Evolutionary conservation across 2,888 invertebrate species (phyloP).

Genomic region (Sesia bembeciformis): DNA sequence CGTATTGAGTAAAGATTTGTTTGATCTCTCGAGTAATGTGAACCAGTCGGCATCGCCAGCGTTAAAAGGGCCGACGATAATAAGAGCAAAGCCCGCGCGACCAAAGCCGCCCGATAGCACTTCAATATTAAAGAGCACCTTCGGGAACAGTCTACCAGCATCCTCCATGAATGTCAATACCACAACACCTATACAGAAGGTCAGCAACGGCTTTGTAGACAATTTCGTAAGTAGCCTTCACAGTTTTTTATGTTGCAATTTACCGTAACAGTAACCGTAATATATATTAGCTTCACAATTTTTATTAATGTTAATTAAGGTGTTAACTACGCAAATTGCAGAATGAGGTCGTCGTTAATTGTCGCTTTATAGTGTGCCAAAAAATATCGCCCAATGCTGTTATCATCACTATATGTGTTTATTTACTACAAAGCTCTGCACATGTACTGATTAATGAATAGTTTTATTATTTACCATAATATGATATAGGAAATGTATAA

Average conservation of each 20-base stretch:
- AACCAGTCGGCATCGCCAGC: constrained; percentile 53
- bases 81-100: constrained; percentile 77
- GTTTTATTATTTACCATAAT: too few species aligned
- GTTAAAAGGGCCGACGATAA: constrained; percentile 82
- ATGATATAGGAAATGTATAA: too few species aligned
- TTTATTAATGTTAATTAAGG: background rate
- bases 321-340: too few species aligned
- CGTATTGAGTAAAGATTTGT: constrained; percentile 76
- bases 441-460: too few species aligned
- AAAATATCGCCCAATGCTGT: too few species aligned
- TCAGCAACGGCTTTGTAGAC: constrained; percentile 44
- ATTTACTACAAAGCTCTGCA: too few species aligned
- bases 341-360: too few species aligned
- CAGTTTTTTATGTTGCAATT: constrained; percentile 1
- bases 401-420: too few species aligned
- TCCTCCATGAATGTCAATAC: constrained; percentile 58
- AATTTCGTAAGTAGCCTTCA: constrained; percentile 46
- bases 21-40: constrained; percentile 74
- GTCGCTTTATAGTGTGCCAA: too few species aligned
- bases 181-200: constrained; percentile 56
- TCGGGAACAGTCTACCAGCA: constrained; percentile 38
- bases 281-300: too few species aligned
- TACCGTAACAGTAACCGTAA: too few species aligned
- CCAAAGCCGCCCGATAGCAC: constrained; percentile 71
- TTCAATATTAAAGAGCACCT: constrained; percentile 51